Evolutionary conservation across 2,888 invertebrate species (phyloP), one percentile per base, ranked within the genome.

Genomic region (Nymphalis c-album): DNA sequence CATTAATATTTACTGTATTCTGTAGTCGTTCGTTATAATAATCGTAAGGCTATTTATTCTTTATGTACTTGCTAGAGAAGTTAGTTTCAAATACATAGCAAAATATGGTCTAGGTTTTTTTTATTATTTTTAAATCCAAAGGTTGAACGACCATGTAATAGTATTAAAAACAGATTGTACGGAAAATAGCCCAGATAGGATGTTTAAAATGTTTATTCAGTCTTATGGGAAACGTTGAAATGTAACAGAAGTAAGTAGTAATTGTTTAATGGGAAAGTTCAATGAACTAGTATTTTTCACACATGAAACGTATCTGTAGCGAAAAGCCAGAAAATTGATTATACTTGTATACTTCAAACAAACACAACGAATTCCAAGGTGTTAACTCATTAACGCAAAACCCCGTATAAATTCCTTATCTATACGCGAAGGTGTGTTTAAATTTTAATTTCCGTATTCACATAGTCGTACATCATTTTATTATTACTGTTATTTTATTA

Each of bases 381-480:
- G 72, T 71, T 71, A 71, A 68, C 71, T 73, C 73, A 77, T 77
- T 78, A 76, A 76, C 74, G 70, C 22, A 78, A 76, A 69, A 77
- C 76, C 77, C 68, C 74, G 72, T 75, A 75, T 67, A 74, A 73
- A 76, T 78, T 77, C 71, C 72, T 77, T 79, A 79, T 82, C 74
- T 76, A 68, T 70, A 74, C 68, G 63, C 72, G 63, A 48, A 64
- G 73, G 70, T 68, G 48, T 59, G 55, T 60, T 58, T 17, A 18
- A 63, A 66, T 18, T 69, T 53, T 60, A 64, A 60, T 63, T 35
- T 63, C n/a, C 20, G 45, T 31, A 20, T 50, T 18, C 60, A 51
- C 16, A 60, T 51, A 22, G 6, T 53, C 45, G 46, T 53, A 60
- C n/a, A 65, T 47, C n/a, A 46, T 20, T 26, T 47, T 45, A 20